phyloP scores from a whole-genome alignment of 2,888 invertebrate genomes.

The Quadroppia sp. region DNA sequence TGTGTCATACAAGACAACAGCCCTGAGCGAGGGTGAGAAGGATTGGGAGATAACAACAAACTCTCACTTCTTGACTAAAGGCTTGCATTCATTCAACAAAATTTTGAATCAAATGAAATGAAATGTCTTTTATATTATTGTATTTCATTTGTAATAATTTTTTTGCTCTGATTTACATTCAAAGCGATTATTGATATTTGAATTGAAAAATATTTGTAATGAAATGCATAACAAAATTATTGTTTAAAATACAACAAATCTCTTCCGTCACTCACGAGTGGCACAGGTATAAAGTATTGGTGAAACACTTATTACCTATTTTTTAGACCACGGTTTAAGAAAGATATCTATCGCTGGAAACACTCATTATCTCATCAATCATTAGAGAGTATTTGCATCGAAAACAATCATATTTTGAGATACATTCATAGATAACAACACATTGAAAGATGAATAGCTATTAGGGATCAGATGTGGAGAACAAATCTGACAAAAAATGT shows the following conservation, averaged over 20 bases:
- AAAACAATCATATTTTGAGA: not conserved
- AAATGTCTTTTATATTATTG: too few relatives aligned
- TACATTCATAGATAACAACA: not conserved
- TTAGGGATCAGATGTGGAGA: not conserved
- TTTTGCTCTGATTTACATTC: conserved; percentile 4
- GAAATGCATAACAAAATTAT: not conserved
- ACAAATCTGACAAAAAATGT: not conserved
- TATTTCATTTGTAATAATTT: too few relatives aligned
- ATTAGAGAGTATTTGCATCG: not conserved
- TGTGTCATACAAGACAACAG: conserved; percentile 16
- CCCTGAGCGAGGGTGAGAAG: not conserved
- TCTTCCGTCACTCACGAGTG: conserved; percentile 19
- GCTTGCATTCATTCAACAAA: too few relatives aligned
- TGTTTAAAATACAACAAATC: not conserved
- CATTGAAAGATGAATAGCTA: not conserved
- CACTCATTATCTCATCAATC: conserved; percentile 19
- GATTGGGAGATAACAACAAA: not conserved
- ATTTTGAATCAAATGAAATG: too few relatives aligned
- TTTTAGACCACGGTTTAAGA: not conserved
- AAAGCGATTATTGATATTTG: not conserved
- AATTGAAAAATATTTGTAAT: not conserved
- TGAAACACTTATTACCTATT: conserved; percentile 3
- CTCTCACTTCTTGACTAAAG: not conserved
- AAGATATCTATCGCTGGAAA: conserved; percentile 19
- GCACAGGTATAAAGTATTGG: not conserved